Evolutionary conservation across 1,140 invertebrate species (phyloP), one percentile per base, ranked within the genome.

Genomic region (Triops cancriformis): DNA sequence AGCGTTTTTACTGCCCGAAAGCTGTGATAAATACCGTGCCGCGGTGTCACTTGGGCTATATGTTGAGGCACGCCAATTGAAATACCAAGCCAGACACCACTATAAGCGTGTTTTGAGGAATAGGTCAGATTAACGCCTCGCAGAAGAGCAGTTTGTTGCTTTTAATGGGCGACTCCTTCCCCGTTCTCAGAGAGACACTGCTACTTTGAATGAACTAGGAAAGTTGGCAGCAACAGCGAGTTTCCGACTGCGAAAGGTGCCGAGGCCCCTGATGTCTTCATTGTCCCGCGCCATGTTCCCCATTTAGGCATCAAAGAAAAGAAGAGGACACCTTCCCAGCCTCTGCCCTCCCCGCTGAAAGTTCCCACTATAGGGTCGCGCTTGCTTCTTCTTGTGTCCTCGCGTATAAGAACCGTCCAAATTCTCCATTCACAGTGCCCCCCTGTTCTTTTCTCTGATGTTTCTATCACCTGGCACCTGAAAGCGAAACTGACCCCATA

Each of bases 391-490:
- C 51, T 23, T 64, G 51, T 64, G 51, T 64, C 51, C 51, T 64
- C 51, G 51, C 51, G 51, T 64, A 64, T 23, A 64, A 23, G 51
- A 64, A 64, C 51, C 51, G 51, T 64, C 51, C 51, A 64, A 64
- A 64, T 64, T 64, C 51, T 64, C 31, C 14, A 64, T 64, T n/a
- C 51, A 64, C 9, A 64, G 51, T 64, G 51, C 51, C 51, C 51
- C n/a, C 51, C 51, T 64, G 51, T 64, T 64, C 51, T 64, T 64
- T 23, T 64, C 23, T 64, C 10, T 64, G 10, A 64, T 64, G 51
- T 64, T 64, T 64, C 51, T 23, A 64, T 64, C 51, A 64, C 51
- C 51, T 64, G 51, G 51, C 51, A 64, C 51, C 51, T 64, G 51
- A 64, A 64, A 64, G 23, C 23, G 51, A 64, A 64, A 64, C 51